Evolutionary conservation across 2,113 vertebrate genomes (phyloP).

Genomic region (Hippocampus mohnikei): DNA sequence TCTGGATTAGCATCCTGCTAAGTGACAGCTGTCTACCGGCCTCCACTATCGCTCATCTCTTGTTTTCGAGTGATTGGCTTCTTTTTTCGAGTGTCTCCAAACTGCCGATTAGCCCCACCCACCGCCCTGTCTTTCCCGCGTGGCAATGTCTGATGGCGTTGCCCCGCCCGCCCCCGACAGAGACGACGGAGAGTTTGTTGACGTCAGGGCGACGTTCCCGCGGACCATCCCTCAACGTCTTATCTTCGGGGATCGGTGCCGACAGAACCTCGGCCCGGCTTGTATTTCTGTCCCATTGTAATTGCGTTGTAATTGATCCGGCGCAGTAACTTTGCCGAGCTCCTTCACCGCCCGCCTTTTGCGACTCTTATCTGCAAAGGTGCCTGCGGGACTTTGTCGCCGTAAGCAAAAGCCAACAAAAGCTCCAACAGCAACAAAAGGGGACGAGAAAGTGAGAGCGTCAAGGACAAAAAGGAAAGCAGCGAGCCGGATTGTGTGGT

Average conservation of each 20-base stretch:
- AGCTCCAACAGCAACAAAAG: conserved; percentile 2
- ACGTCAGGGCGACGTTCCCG: conserved; percentile 56
- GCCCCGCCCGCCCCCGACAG: conserved; percentile 37
- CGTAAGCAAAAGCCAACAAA: conserved; percentile 13
- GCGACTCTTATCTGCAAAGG: conserved; percentile 39
- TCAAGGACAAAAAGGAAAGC: neutral
- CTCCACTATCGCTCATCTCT: neutral
- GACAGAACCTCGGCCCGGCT: conserved; percentile 56
- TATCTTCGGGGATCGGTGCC: conserved; percentile 65
- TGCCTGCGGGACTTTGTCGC: conserved; percentile 18
- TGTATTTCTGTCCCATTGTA: conserved; percentile 68
- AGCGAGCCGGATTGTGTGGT: neutral
- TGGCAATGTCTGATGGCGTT: conserved; percentile 35
- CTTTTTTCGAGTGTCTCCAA: conserved; percentile 31
- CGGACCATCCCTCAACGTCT: conserved; percentile 65
- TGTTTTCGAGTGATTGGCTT: neutral
- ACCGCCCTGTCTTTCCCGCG: conserved; percentile 32
- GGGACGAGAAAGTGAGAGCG: neutral
- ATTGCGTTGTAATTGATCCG: conserved; percentile 71
- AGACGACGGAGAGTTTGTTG: conserved; percentile 53
- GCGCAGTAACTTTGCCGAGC: conserved; percentile 40
- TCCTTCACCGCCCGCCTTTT: conserved; percentile 1
- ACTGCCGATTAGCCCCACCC: neutral
- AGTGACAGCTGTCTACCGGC: neutral
- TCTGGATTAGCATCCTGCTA: neutral